Evolutionary conservation across 2,888 invertebrate genomes (phyloP).

Genomic region (Troides helena): DNA sequence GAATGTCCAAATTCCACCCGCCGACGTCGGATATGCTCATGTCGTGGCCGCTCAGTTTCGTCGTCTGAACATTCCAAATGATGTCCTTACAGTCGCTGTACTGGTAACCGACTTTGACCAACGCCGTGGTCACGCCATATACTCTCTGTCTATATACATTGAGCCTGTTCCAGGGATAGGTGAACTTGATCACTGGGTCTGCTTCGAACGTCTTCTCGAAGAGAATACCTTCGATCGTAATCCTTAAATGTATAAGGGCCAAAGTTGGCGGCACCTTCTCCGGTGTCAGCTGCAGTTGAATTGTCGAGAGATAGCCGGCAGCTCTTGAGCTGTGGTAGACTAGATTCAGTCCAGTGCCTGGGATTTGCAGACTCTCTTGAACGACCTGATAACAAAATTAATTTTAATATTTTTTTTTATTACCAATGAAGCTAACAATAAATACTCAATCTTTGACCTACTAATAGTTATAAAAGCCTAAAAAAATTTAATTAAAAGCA

Average conservation of each 20-base stretch:
- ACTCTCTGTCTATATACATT: conserved; percentile 98
- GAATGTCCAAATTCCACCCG: conserved; percentile 98
- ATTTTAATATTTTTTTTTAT: neutral
- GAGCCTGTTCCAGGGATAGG: conserved; percentile 97
- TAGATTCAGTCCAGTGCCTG: conserved; percentile 96
- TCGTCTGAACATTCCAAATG: conserved; percentile 98
- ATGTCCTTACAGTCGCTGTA: conserved; percentile 95
- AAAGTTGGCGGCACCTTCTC: conserved; percentile 89
- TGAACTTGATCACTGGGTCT: conserved; percentile 97
- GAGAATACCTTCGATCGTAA: conserved; percentile 96
- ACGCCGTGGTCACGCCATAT: conserved; percentile 96
- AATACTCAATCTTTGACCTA: too few relatives aligned
- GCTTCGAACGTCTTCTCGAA: conserved; percentile 97
- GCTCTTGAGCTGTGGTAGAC: conserved; percentile 98
- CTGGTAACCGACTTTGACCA: conserved; percentile 97
- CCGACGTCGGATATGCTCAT: conserved; percentile 98
- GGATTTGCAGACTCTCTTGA: conserved; percentile 96
- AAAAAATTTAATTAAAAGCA: too few relatives aligned
- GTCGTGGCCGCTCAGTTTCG: conserved; percentile 96
- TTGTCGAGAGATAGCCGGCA: conserved; percentile 95
- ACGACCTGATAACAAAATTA: conserved; percentile 84
- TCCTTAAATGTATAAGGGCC: conserved; percentile 93
- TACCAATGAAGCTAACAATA: too few relatives aligned
- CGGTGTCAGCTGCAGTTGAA: conserved; percentile 94
- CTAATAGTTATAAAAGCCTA: too few relatives aligned